Base-by-base conservation (phyloP, 2,113 vertebrate genomes). In the Ictalurus furcatus region DNA sequence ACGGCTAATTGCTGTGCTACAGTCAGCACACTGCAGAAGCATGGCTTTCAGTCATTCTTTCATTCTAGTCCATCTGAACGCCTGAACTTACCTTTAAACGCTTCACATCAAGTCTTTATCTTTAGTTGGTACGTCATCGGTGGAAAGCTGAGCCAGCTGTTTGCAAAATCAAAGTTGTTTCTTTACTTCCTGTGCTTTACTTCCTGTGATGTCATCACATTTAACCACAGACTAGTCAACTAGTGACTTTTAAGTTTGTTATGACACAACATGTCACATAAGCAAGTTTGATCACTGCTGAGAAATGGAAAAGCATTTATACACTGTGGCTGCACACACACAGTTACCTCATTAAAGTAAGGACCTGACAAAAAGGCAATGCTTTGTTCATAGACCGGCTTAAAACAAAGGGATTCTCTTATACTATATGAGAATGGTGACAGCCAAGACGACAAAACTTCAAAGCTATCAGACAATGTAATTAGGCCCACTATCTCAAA, bases 401-500 rank as follows among this genome's bases (percentile, higher is more conserved):
- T 5, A 30, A 37, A 88, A 69, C 56, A 82, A 65, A 86, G 79
- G 40, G 44, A 73, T 59, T 16, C 30, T 63, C 30, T 21, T 30
- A 65, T 67, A 73, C 82, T 40, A 65, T 58, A 76, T 17, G 52
- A 56, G 40, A 84, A 80, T 87, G 79, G 79, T 87, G 63, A 37
- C 79, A 67, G 83, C 59, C 37, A 54, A 80, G 40, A 78, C 59
- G 25, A 86, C 0, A 30, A 73, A 69, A 76, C 69, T 83, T 89
- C 83, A 91, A 81, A 87, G 89, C 73, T 85, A 82, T 90, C 88
- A 84, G 87, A 92, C 89, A 90, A 65, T 87, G 84, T 65, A 89
- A 89, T 92, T 87, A 91, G 81, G 69, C 67, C 28, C 14, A 85
- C 69, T 88, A 30, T 88, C 89, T 90, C 90, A 93, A 90, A 93